phyloP scores from a whole-genome alignment of 1,140 invertebrate genomes.

The Leptinotarsa texana region DNA sequence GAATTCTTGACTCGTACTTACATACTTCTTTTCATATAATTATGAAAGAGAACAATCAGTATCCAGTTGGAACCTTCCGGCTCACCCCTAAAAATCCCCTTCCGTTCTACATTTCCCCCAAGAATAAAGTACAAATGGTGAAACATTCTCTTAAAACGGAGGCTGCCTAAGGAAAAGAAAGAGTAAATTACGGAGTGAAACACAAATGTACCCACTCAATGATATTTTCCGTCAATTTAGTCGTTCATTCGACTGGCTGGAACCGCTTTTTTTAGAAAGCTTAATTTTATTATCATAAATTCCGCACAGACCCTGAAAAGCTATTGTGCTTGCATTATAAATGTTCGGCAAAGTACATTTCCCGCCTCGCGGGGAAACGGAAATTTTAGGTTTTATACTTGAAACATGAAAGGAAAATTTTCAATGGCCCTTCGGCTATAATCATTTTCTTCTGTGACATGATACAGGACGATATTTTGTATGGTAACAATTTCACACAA shows the following conservation, averaged over 20 bases:
- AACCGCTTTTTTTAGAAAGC: not conserved
- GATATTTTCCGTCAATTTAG: not conserved
- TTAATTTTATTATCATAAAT: not conserved
- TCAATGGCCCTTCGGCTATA: not conserved
- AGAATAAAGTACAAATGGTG: no score
- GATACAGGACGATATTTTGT: not conserved
- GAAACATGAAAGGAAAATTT: slow-evolving; percentile 1
- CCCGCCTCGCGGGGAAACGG: not conserved
- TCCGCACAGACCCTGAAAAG: not conserved
- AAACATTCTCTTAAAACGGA: not conserved
- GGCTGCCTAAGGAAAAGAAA: not conserved
- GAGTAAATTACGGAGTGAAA: not conserved
- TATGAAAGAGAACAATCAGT: no score
- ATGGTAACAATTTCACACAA: no score
- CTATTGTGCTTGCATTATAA: not conserved
- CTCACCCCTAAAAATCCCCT: no score
- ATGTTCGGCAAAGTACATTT: slow-evolving; percentile 12
- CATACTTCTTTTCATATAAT: no score
- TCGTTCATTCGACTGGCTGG: not conserved
- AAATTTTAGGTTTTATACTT: slow-evolving; percentile 1
- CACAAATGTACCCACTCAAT: not conserved
- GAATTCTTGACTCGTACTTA: no score
- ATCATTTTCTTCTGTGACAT: not conserved
- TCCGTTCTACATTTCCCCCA: no score
- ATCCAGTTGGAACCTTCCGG: no score